Base-by-base conservation (phyloP, 2,797 vertebrate genomes). In the Thunnus albacares region DNA sequence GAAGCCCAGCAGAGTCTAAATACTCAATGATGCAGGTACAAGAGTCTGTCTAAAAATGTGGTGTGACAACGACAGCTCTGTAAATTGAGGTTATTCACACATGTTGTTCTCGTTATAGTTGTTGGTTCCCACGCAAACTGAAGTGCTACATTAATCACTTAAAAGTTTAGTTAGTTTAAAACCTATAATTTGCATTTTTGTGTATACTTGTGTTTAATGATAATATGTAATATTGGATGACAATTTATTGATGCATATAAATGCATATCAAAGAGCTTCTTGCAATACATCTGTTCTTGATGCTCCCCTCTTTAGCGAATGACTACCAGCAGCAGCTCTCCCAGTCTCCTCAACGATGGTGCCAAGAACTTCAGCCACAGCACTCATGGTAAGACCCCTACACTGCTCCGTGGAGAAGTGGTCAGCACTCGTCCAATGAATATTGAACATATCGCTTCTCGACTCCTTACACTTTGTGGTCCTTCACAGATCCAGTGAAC, bases 21-120 rank as follows among this genome's bases (percentile, higher is more conserved):
- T 99, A 99, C 93, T 98, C 98, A 87, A 97, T 99, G 96, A 98
- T 99, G 96, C 98, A 99, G 98, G 98, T 99, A 97, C 41, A 53
- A 18, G 20, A 75, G 28, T 30, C 3, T 30, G 28, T 30, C 4
- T 47, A 13, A 73, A 66, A 33, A 49, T 26, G 4, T 30, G 17
- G 26, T 33, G 30, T 33, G 28, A 30, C 28, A 30, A 30, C 35
- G 3, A 35, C n/a, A 10, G 56, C 60, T 30, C 30, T 30, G 5
- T 28, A 53, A 58, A 18, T 22, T 1, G 6, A 51, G 45, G 17
- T n/a, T 2, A 13, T 3, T 62, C 9, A 59, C 11, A 3, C 43
- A 18, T 71, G 5, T 6, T 59, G 12, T 59, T 45, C 45, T 7
- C 9, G 2, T 47, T 28, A 41, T n/a, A 7, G 5, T 33, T 49